Conservation (phyloP, 2,113 vertebrate genomes). For the Thymallus thymallus region DNA sequence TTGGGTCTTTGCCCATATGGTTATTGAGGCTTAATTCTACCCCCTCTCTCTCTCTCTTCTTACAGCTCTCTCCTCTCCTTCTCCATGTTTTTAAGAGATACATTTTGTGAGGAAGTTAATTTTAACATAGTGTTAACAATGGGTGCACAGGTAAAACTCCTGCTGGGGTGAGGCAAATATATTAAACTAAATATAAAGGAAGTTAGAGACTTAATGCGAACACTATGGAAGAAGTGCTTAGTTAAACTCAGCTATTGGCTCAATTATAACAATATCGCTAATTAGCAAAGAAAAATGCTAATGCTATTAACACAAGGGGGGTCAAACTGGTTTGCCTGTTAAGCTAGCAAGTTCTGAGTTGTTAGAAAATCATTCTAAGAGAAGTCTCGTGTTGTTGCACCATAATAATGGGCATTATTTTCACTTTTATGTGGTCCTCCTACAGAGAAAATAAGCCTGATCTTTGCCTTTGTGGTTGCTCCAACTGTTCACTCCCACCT, state of each 20-base stretch:
- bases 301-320: constrained; percentile 48
- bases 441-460: constrained; percentile 78
- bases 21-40: background rate
- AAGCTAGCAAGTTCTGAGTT: constrained; percentile 55
- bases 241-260: constrained; percentile 58
- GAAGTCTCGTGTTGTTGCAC: constrained; percentile 73
- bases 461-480: constrained; percentile 78
- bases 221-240: constrained; percentile 50
- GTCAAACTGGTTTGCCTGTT: constrained; percentile 59
- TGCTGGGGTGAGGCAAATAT: constrained; percentile 52
- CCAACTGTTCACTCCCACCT: constrained; percentile 79
- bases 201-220: constrained; percentile 45
- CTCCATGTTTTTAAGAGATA: constrained; percentile 57
- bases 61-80: background rate
- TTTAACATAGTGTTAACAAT: background rate
- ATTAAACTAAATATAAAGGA: constrained; percentile 60
- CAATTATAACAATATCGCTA: constrained; percentile 56
- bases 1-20: background rate
- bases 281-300: constrained; percentile 63
- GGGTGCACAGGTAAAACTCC: constrained; percentile 14
- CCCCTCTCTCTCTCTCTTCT: background rate
- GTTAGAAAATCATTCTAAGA: constrained; percentile 67
- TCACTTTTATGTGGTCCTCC: constrained; percentile 77
- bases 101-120: background rate
- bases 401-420: constrained; percentile 73